Conservation (phyloP, 2,113 vertebrate genomes). For the Lepus timidus region DNA sequence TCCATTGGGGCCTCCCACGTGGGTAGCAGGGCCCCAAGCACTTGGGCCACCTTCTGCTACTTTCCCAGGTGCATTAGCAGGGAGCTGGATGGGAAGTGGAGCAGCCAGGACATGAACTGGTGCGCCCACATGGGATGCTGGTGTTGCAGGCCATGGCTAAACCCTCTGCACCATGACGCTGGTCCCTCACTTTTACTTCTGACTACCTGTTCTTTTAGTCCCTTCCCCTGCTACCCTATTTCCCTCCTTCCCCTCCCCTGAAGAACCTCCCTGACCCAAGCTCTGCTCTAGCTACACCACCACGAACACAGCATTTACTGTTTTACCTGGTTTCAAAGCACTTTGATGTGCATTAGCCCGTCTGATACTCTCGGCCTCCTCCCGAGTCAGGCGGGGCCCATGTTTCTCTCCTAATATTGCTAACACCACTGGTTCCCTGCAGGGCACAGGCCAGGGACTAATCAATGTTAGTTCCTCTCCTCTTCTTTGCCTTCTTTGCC, state of each 20-base stretch:
- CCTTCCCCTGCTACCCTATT: neutral
- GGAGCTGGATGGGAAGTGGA: too few species aligned
- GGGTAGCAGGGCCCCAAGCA: too few species aligned
- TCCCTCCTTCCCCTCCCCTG: neutral
- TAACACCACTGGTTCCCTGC: neutral
- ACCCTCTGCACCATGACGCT: too few species aligned
- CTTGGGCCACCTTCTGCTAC: too few species aligned
- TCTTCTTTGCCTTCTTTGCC: neutral
- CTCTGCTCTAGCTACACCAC: neutral
- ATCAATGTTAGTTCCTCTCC: neutral
- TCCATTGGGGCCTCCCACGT: too few species aligned
- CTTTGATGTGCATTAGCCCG: neutral
- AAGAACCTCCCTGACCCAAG: neutral
- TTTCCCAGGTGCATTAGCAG: too few species aligned
- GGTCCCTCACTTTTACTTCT: neutral
- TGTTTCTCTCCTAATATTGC: neutral
- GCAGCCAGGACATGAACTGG: too few species aligned
- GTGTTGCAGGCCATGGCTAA: too few species aligned
- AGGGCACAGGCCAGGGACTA: neutral
- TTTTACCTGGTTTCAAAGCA: neutral
- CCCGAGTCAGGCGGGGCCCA: neutral
- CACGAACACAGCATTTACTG: neutral
- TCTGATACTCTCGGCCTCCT: neutral
- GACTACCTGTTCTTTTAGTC: neutral
- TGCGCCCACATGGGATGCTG: too few species aligned